A percentile compares a stretch with the other conserved stretches of the same genome.
Conservation (phyloP, 2,113 vertebrate species). For the Chamaetylas fuelleborni region DNA sequence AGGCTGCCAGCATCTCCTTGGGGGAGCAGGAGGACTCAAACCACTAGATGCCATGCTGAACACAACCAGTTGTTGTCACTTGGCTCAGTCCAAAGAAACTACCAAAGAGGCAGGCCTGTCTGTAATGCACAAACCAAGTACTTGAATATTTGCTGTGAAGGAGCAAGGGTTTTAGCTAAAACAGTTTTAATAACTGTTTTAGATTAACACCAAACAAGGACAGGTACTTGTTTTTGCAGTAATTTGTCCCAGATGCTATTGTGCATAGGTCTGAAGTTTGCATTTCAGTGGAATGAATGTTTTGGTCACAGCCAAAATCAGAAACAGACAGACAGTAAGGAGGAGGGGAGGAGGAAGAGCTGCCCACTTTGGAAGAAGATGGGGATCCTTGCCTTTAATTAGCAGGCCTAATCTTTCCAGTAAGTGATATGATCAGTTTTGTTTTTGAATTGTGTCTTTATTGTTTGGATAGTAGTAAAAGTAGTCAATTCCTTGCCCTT, state of each 20-base stretch:
- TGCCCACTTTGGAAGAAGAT: background rate
- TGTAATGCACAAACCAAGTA: background rate
- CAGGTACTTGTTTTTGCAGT: background rate
- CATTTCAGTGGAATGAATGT: background rate
- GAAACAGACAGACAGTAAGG: background rate
- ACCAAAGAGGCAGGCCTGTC: background rate
- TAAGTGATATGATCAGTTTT: background rate
- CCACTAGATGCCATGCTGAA: background rate
- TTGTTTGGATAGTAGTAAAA: background rate
- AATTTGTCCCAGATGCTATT: background rate
- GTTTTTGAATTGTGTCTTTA: background rate
- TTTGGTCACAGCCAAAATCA: slow-evolving; percentile 12
- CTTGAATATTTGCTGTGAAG: background rate
- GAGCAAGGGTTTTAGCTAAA: background rate
- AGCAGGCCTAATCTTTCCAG: background rate
- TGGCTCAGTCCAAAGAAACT: background rate
- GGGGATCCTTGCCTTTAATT: background rate
- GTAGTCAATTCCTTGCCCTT: background rate
- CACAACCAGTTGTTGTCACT: background rate
- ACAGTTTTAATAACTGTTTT: background rate
- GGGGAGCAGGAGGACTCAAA: background rate
- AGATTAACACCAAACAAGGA: background rate
- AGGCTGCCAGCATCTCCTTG: background rate
- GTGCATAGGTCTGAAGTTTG: background rate
- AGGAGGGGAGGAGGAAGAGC: background rate